A percentile compares a stretch with the other conserved stretches of the same genome.
Evolutionary conservation across 2,797 vertebrate species (phyloP).

Genomic region (Neosilurus mollespiculum): DNA sequence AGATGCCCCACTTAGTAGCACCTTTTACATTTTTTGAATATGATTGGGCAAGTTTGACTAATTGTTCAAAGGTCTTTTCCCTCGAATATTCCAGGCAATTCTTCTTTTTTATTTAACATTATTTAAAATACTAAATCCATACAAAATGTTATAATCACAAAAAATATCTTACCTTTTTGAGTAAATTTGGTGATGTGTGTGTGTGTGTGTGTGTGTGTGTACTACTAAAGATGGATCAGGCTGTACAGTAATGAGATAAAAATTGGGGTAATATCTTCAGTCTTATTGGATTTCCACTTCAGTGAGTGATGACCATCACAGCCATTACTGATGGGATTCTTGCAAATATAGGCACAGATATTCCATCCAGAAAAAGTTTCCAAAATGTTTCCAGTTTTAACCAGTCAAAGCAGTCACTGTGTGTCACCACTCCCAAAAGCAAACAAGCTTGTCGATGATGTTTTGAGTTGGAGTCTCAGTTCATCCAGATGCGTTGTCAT

Average conservation of each 20-base stretch:
- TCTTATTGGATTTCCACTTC: slow-evolving; percentile 31
- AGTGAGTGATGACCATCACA: slow-evolving; percentile 39
- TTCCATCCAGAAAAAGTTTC: slow-evolving; percentile 53
- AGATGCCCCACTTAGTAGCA: too few species aligned
- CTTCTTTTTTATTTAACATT: not conserved
- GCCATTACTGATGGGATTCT: slow-evolving; percentile 61
- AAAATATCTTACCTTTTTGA: slow-evolving; percentile 45
- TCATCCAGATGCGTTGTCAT: slow-evolving; percentile 45
- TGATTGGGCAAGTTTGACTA: not conserved
- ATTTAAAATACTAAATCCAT: not conserved
- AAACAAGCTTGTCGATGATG: slow-evolving; percentile 36
- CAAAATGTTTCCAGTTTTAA: slow-evolving; percentile 17
- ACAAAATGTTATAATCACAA: not conserved
- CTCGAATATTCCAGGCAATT: not conserved
- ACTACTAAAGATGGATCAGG: not conserved
- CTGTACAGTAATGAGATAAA: slow-evolving; percentile 23
- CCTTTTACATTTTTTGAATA: too few species aligned
- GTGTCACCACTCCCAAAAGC: slow-evolving; percentile 29
- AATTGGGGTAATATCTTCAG: slow-evolving; percentile 16
- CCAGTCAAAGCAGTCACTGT: slow-evolving; percentile 37
- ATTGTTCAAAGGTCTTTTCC: not conserved
- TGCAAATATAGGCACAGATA: slow-evolving; percentile 61
- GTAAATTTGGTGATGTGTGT: slow-evolving; percentile 6
- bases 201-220: not conserved
- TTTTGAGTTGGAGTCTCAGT: slow-evolving; percentile 45